phyloP scores from a whole-genome alignment of 1,140 invertebrate species.

The Anthonomus grandis region DNA sequence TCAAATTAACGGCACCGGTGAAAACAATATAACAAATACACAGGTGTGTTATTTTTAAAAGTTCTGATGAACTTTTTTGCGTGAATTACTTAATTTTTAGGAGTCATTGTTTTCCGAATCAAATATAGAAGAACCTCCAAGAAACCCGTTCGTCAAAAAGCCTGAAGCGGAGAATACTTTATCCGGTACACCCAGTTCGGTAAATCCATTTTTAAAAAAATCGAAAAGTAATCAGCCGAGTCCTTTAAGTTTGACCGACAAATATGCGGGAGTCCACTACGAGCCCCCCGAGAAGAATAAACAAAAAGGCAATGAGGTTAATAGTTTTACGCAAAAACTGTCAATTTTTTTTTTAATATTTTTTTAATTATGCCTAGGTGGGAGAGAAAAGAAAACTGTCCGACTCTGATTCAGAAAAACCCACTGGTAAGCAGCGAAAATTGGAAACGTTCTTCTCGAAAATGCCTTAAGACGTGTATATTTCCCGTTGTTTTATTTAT shows the following conservation, averaged over 20 bases:
- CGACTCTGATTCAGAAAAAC: slow-evolving; percentile 39
- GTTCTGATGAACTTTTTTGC: not conserved
- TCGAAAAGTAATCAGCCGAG: slow-evolving; percentile 14
- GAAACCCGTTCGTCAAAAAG: not conserved
- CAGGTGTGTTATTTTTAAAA: slow-evolving; percentile 20
- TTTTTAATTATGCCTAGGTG: slow-evolving; percentile 19
- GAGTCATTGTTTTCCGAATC: slow-evolving; percentile 19
- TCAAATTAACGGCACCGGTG: not conserved
- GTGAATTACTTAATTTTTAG: slow-evolving; percentile 1
- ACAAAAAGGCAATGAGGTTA: slow-evolving; percentile 8
- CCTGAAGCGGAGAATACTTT: not conserved
- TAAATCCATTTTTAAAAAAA: slow-evolving; percentile 36
- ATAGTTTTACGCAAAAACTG: not conserved
- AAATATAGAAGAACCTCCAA: not conserved
- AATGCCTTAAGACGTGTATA: too few species aligned
- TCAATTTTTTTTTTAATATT: not conserved
- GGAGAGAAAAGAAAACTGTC: slow-evolving; percentile 42
- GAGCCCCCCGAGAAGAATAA: slow-evolving; percentile 24
- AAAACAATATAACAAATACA: slow-evolving; percentile 14
- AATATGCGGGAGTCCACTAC: slow-evolving; percentile 32
- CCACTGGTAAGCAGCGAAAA: slow-evolving; percentile 40
- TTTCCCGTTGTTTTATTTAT: too few species aligned
- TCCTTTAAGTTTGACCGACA: slow-evolving; percentile 36
- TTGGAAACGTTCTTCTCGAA: slow-evolving; percentile 34
- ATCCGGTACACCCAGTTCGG: not conserved